Evolutionary conservation across 2,113 vertebrate species (phyloP).

Genomic region (Platycercus adscitus): DNA sequence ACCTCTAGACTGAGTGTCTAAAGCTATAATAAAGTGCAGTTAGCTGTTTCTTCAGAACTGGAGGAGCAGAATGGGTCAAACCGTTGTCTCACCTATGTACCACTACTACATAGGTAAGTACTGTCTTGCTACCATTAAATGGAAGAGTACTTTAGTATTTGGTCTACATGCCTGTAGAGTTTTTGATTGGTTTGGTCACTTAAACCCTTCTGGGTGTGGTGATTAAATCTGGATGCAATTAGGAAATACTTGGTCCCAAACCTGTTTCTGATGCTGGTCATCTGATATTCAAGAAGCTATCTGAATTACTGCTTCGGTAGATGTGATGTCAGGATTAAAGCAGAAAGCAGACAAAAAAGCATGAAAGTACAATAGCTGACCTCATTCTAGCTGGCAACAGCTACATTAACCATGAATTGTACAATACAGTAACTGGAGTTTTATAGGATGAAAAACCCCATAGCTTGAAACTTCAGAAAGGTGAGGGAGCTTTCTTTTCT

Average conservation of each 20-base stretch:
- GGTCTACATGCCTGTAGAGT: background rate
- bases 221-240: background rate
- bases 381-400: background rate
- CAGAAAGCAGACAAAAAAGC: background rate
- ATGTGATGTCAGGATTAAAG: background rate
- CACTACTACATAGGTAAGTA: background rate
- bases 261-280: background rate
- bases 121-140: background rate
- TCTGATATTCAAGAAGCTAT: background rate
- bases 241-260: background rate
- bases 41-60: background rate
- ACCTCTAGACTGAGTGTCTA: background rate
- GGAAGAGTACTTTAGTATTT: background rate
- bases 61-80: accelerated
- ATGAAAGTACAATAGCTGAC: background rate
- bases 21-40: background rate
- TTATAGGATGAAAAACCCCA: background rate
- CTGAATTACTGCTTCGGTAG: background rate
- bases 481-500: background rate
- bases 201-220: background rate
- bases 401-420: background rate
- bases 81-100: background rate
- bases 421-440: background rate
- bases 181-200: background rate
- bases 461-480: background rate